Percentiles rank a stretch among this genome's conserved stretches.
Conservation (phyloP, 2,113 vertebrate species). For the Corythornis cristatus region DNA sequence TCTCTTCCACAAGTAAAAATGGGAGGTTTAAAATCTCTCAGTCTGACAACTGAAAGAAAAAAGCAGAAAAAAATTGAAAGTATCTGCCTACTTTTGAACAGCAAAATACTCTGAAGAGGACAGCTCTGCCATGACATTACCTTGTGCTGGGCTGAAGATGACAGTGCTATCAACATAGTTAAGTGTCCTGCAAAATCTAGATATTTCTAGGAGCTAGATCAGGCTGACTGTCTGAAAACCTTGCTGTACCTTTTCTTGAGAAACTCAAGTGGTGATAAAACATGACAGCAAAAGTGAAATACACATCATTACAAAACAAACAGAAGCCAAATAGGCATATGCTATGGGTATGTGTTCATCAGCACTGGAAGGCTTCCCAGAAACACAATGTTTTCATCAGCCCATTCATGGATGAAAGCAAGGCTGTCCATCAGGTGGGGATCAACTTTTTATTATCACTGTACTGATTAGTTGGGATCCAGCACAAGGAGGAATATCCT, state of each 20-base stretch:
- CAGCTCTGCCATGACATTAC: background rate
- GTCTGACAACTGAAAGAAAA: background rate
- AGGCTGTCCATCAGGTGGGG: background rate
- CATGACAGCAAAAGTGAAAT: background rate
- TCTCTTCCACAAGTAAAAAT: background rate
- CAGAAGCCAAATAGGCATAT: constrained; percentile 18
- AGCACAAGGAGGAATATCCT: background rate
- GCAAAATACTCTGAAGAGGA: background rate
- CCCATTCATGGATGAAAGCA: background rate
- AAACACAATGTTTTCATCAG: background rate
- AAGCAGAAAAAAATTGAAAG: background rate
- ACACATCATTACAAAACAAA: background rate
- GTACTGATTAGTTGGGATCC: constrained; percentile 11
- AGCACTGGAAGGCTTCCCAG: constrained; percentile 27
- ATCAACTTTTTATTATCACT: constrained; percentile 8
- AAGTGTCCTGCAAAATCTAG: background rate
- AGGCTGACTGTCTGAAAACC: background rate
- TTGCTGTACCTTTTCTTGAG: background rate
- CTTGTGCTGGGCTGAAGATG: background rate
- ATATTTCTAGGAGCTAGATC: background rate
- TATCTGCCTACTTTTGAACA: background rate
- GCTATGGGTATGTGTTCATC: background rate
- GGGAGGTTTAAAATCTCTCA: background rate
- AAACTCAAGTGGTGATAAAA: background rate
- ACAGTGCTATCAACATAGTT: background rate